A percentile compares a stretch with the other conserved stretches of the same genome.
Evolutionary conservation across 2,888 invertebrate genomes (phyloP).

Genomic region (Lycophotia porphyrea): DNA sequence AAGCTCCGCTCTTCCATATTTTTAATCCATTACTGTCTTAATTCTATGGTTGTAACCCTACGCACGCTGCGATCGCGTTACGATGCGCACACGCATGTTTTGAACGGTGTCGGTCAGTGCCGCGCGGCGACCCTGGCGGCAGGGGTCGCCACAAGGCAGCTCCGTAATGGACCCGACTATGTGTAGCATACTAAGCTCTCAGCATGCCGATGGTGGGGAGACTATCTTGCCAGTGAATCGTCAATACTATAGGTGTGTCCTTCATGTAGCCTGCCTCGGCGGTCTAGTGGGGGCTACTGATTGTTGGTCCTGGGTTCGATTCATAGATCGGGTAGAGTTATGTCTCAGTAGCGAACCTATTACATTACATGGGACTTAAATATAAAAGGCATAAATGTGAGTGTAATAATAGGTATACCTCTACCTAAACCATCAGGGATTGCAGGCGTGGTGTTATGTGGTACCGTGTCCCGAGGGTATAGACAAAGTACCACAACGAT

Average conservation of each 20-base stretch:
- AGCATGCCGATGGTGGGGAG: neutral
- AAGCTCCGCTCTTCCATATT: neutral
- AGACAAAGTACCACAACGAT: too few species aligned
- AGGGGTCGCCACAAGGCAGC: slow-evolving; percentile 63
- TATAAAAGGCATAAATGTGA: neutral
- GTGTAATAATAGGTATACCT: neutral
- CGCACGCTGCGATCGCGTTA: slow-evolving; percentile 24
- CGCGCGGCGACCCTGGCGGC: slow-evolving; percentile 60
- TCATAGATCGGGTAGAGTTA: neutral
- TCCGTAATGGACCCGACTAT: slow-evolving; percentile 41
- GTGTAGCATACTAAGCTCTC: slow-evolving; percentile 58
- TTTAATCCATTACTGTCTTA: neutral
- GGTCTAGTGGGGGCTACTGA: neutral
- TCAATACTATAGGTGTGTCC: neutral
- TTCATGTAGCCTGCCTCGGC: neutral
- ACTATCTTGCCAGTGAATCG: slow-evolving; percentile 1
- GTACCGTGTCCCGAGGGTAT: too few species aligned
- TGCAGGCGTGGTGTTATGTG: too few species aligned
- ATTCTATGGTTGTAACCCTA: slow-evolving; percentile 45
- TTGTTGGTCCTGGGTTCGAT: neutral
- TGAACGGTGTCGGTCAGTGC: slow-evolving; percentile 63
- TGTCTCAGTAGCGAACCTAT: neutral
- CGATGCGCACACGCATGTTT: slow-evolving; percentile 53
- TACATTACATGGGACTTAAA: neutral
- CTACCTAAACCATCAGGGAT: neutral